These are phyloP conservation scores for Micromesistius poutassou DNA, from an alignment of 2,797 vertebrate species.

Conservation along the genomic window DNA sequence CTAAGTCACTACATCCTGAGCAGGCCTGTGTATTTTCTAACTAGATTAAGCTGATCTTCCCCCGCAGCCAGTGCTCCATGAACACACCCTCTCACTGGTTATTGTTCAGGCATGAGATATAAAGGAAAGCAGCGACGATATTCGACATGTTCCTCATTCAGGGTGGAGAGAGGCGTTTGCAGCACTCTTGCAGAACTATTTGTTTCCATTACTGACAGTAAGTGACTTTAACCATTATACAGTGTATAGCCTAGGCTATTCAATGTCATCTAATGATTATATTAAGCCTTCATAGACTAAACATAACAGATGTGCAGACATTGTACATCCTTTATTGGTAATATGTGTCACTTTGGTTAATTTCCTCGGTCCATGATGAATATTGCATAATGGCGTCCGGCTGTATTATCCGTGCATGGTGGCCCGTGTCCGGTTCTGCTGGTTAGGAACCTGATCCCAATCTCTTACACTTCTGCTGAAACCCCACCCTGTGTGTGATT, in stretches of 20 bases:
- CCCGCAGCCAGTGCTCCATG: background rate
- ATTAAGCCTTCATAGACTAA: background rate
- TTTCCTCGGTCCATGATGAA: slow-evolving; percentile 46
- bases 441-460: slow-evolving; percentile 58
- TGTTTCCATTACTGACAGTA: background rate
- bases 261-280: background rate
- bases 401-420: slow-evolving; percentile 43
- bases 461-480: slow-evolving; percentile 64
- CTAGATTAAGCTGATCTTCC: background rate
- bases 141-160: background rate
- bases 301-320: background rate
- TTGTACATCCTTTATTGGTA: background rate
- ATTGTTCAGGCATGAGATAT: background rate
- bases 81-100: background rate
- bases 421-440: slow-evolving; percentile 62
- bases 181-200: background rate
- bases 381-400: slow-evolving; percentile 50
- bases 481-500: slow-evolving; percentile 64
- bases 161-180: background rate
- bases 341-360: slow-evolving; percentile 28
- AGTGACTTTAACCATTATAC: background rate
- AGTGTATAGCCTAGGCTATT: background rate
- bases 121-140: background rate
- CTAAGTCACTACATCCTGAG: background rate
- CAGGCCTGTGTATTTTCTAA: background rate